These are phyloP conservation scores for Enteromius argenteus DNA, from an alignment of 2,797 vertebrate genomes.

Conservation along the genomic window DNA sequence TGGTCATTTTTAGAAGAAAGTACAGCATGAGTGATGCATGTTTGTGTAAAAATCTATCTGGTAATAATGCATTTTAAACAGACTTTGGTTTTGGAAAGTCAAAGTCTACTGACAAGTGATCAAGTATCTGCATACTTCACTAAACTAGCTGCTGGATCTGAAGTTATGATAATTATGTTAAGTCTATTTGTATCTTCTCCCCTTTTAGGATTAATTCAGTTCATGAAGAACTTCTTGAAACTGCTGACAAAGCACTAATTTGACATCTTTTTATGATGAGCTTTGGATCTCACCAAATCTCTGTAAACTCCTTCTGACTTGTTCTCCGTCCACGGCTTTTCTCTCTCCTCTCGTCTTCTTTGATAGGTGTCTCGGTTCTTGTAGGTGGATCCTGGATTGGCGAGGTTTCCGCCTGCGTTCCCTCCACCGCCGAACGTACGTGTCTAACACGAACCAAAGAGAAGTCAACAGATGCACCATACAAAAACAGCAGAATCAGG, in stretches of 20 bases:
- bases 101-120: not conserved
- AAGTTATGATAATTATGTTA: not conserved
- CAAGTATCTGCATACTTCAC: not conserved
- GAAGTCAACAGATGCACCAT: not conserved
- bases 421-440: conserved; percentile 96
- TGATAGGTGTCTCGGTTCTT: conserved; percentile 87
- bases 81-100: not conserved
- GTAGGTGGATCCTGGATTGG: conserved; percentile 77
- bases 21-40: not conserved
- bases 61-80: not conserved
- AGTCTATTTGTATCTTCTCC: not conserved
- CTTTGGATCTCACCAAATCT: conserved; percentile 87
- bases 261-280: not conserved
- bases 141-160: not conserved
- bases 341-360: conserved; percentile 85
- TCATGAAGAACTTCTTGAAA: not conserved
- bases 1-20: not conserved
- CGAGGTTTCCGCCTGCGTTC: conserved; percentile 90
- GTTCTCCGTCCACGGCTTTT: conserved; percentile 76
- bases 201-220: not conserved
- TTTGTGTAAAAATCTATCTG: not conserved
- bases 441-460: conserved; percentile 68
- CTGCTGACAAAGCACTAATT: not conserved
- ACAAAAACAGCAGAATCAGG: not conserved
- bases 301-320: conserved; percentile 89